Evolutionary conservation across 2,797 vertebrate species (phyloP), one percentile per base, ranked within the genome.

Genomic region (Gadopsis marmoratus): DNA sequence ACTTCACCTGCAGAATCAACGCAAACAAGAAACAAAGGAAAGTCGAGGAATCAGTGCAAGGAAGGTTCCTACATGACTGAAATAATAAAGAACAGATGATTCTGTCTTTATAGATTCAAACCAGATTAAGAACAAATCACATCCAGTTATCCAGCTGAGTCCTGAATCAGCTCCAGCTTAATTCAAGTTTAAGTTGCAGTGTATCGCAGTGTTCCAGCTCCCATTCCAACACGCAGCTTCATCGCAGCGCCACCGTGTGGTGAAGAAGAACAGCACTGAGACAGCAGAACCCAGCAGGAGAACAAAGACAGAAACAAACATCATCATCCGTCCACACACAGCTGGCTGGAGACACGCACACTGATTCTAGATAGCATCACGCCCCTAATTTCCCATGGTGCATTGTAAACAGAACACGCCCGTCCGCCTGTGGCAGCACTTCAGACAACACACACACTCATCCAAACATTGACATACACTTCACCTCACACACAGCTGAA

Each of bases 391-490:
- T 92, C 91, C 91, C 91, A 92, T 69, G 82, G 73, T 90, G 88
- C 80, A 82, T 86, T 90, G 88, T 90, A 89, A 89, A 92, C 84
- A 87, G 88, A 82, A 92, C 89, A 92, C 91, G 43, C 91, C 89
- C 89, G 76, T 91, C 88, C 84, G 85, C 88, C 86, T 71, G 78
- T 89, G 87, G 89, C 86, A 89, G 72, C 31, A 76, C 89, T 83
- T 90, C 90, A 89, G 76, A 86, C 84, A 62, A 60, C 75, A 76
- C 61, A 71, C 67, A 64, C 61, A 74, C 47, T 19, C 39, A 53
- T 56, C 55, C 55, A 74, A 29, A 78, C 33, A 61, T 3, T 29
- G 23, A 66, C n/a, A 62, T 26, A 60, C 29, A 79, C 77, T 68
- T 17, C 54, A 68, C 65, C 64, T 64, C 68, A 78, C 76, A 71